These are phyloP conservation scores for Bujurquina vittata DNA, from an alignment of 2,113 vertebrate species.

Conservation along the genomic window DNA sequence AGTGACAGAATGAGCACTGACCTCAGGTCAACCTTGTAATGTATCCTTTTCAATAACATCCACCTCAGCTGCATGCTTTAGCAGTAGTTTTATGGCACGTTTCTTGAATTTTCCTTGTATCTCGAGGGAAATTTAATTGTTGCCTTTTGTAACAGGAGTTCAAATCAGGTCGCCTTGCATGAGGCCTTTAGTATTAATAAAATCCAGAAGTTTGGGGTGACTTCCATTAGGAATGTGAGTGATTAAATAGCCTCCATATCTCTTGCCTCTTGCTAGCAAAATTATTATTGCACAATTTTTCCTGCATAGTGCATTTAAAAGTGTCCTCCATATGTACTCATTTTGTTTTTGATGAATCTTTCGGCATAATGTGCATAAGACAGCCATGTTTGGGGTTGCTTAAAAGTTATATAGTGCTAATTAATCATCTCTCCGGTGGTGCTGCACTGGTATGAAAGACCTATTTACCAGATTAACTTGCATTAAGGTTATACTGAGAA, in stretches of 20 bases:
- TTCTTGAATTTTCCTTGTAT: slow-evolving; percentile 57
- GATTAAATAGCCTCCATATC: slow-evolving; percentile 39
- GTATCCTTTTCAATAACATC: slow-evolving; percentile 77
- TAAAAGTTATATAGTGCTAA: not conserved
- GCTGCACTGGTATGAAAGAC: not conserved
- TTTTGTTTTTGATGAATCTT: not conserved
- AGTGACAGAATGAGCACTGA: slow-evolving; percentile 55
- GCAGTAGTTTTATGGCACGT: slow-evolving; percentile 68
- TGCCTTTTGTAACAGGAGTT: slow-evolving; percentile 60
- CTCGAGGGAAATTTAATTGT: slow-evolving; percentile 62
- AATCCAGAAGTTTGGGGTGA: slow-evolving; percentile 23
- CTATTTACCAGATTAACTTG: not conserved
- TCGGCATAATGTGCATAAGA: not conserved
- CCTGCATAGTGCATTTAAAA: not conserved
- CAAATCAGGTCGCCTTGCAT: slow-evolving; percentile 24
- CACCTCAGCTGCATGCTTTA: slow-evolving; percentile 61
- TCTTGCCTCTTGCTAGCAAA: not conserved
- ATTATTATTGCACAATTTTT: slow-evolving; percentile 1
- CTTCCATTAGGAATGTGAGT: slow-evolving; percentile 23
- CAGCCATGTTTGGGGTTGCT: not conserved
- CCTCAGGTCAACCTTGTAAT: slow-evolving; percentile 73
- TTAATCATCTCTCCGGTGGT: not conserved
- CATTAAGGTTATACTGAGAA: slow-evolving; percentile 1
- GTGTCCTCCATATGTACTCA: not conserved
- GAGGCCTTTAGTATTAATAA: slow-evolving; percentile 30